Evolutionary conservation across 2,113 vertebrate species (phyloP), one percentile per base, ranked within the genome.

Genomic region (Gymnocephalus cernua): DNA sequence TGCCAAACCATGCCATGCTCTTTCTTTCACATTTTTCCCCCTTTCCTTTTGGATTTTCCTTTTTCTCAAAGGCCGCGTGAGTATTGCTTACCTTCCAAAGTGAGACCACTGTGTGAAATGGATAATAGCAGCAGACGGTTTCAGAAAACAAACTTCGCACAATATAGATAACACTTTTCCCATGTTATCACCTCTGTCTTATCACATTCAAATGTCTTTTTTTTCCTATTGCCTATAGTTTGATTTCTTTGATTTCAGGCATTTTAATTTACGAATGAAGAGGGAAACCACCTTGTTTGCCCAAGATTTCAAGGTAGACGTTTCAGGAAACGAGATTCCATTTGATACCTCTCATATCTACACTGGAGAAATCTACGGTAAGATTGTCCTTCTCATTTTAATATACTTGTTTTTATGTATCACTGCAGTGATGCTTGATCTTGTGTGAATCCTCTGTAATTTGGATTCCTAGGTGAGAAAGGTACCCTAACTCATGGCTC

Each of bases 261-360:
- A 98, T 86, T 99, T 99, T 93, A 98, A 97, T 92, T 95, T 99
- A 88, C 95, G 98, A 83, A 98, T 99, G 98, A 99, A 97, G 93
- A 97, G 97, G 88, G 98, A 99, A 80, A 95, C 95, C 44, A 95
- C 93, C 67, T 93, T 99, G 86, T 99, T 99, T 88, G 93, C 96
- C 88, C 95, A 95, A 72, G 97, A 98, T 88, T 96, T 99, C 80
- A 99, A 97, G 92, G 89, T 99, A 91, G 97, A 99, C 59, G 91
- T 97, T 82, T 96, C 96, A 64, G 96, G 97, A 92, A 92, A 96
- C 92, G 93, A 96, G 77, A 82, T 95, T 83, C 94, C 96, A 83
- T 99, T 96, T 88, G 98, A 99, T 94, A 97, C 97, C 83, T 98
- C 98, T 87, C 98, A 99, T 89, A 97, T 99, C 95, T 99, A 99